These are phyloP conservation scores for Pelodiscus sinensis DNA, from an alignment of 2,113 vertebrate genomes.

Conservation along the genomic window DNA sequence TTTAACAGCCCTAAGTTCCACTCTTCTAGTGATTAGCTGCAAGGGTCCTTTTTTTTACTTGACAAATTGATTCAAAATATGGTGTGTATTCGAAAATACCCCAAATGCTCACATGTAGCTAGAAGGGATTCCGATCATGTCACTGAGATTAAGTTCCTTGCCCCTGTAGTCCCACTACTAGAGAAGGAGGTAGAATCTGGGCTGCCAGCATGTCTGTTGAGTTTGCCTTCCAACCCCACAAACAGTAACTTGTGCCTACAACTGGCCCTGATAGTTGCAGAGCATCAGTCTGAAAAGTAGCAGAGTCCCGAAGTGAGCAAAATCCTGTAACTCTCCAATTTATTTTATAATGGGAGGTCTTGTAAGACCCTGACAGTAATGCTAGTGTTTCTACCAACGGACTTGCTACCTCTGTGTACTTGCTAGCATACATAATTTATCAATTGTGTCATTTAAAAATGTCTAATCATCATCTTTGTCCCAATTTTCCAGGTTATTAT, in stretches of 20 bases:
- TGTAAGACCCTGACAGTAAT: background rate
- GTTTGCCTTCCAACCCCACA: background rate
- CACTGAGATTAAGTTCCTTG: background rate
- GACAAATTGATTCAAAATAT: background rate
- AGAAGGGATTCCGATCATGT: background rate
- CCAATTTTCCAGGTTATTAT: slow-evolving; percentile 43
- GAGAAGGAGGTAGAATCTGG: background rate
- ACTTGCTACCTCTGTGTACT: background rate
- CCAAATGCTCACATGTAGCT: background rate
- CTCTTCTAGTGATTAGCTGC: background rate
- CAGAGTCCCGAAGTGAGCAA: background rate
- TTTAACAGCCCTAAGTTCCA: too few relatives aligned
- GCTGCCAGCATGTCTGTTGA: background rate
- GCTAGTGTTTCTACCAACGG: background rate
- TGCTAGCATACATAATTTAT: slow-evolving; percentile 16
- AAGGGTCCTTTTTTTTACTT: slow-evolving; percentile 5
- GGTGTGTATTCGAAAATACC: background rate
- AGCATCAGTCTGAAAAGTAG: background rate
- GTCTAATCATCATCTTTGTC: slow-evolving; percentile 4
- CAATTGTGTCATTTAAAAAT: slow-evolving; percentile 12
- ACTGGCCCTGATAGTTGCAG: background rate
- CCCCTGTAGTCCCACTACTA: background rate
- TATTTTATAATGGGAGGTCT: background rate
- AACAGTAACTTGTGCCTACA: background rate
- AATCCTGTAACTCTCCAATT: background rate